phyloP scores from a whole-genome alignment of 2,888 invertebrate species.

The Gymnosoma rotundatum region DNA sequence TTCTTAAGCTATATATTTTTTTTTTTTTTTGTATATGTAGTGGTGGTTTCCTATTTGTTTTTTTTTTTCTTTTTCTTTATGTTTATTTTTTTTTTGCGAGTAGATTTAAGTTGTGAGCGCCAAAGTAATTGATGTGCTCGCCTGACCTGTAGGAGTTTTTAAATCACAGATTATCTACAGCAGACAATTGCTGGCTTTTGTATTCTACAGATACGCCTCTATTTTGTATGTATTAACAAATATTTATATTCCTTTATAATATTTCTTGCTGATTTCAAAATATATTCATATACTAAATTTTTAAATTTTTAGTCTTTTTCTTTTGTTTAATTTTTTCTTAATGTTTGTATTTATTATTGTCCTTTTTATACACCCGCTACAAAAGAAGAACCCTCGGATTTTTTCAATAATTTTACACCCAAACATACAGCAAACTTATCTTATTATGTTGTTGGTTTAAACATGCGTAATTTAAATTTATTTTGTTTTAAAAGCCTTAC shows the following conservation, averaged over 20 bases:
- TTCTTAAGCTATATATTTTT: slow-evolving; percentile 29
- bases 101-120: slow-evolving; percentile 75
- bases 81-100: not conserved
- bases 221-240: slow-evolving; percentile 42
- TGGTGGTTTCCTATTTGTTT: slow-evolving; percentile 6
- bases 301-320: not conserved
- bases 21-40: slow-evolving; percentile 6
- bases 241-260: slow-evolving; percentile 16
- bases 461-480: slow-evolving; percentile 62
- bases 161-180: slow-evolving; percentile 80
- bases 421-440: not conserved
- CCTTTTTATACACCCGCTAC: slow-evolving; percentile 61
- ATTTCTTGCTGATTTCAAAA: slow-evolving; percentile 10
- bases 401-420: slow-evolving; percentile 2
- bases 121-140: slow-evolving; percentile 81
- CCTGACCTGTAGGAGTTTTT: slow-evolving; percentile 81
- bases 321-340: slow-evolving; percentile 4
- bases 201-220: slow-evolving; percentile 72
- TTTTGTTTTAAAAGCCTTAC: slow-evolving; percentile 55
- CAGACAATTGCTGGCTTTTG: slow-evolving; percentile 78
- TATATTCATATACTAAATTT: slow-evolving; percentile 33
- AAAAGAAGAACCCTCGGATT: not conserved
- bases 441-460: slow-evolving; percentile 21
- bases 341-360: slow-evolving; percentile 64
- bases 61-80: not conserved